Evolutionary conservation across 2,888 invertebrate genomes (phyloP), one percentile per base, ranked within the genome.

Genomic region (Endomychus coccineus): DNA sequence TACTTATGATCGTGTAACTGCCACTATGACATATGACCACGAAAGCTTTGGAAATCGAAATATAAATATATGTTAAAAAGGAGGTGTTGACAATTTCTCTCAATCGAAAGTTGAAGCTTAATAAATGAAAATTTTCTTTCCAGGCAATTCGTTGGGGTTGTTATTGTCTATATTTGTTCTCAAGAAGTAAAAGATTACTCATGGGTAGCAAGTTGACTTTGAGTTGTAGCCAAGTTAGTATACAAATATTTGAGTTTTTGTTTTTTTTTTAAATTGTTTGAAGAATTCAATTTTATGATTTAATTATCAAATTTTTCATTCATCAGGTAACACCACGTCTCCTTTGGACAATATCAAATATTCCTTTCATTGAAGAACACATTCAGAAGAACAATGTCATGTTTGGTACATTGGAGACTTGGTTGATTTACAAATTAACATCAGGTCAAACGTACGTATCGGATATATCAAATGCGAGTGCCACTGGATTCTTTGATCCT

Each of bases 401-500:
- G 62, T 86, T 89, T 64, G 88, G 92, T 4, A 86, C 91, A 1
- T 69, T 97, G 34, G 97, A 97, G 59, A 88, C 92, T 0, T 98
- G 94, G 92, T 71, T 97, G 30, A 60, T 95, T 34, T 83, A 90
- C 69, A 87, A 84, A 69, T 68, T 94, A 33, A 83, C 78, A 2
- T 71, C 67, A 35, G 68, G 71, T 4, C 69, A 66, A 50, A 59
- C 75, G 15, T 87, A 88, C 62, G 77, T 88, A 38, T 85, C 87
- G 1, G 97, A 98, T 58, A 79, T 83, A n/a, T 88, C 90, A 0
- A 88, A 83, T 49, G 90, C 90, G 1, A 86, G 91, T 19, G 83
- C 89, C 2, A 92, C 95, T 0, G 96, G 92, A 2, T 74, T 97
- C 52, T 97, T 77, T 62, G 96, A 97, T 64, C 94, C 95, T 0